Evolutionary conservation across 1,140 invertebrate species (phyloP), one percentile per base, ranked within the genome.

Genomic region (Drosophila triauraria): DNA sequence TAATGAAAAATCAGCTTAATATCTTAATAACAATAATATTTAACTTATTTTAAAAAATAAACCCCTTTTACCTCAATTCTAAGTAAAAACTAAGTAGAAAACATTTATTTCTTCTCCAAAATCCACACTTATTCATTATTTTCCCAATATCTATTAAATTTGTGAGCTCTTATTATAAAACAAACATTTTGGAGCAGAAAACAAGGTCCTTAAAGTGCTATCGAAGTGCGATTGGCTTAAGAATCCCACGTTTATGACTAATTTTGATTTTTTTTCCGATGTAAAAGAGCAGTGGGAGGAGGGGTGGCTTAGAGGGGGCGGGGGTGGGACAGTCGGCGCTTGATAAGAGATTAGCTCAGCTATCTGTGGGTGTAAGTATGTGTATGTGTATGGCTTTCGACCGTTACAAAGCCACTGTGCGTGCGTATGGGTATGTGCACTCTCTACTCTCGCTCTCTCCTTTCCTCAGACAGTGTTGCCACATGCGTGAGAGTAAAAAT

Each of bases 321-420:
- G 60, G 20, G 20, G 32, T 50, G 59, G 44, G 20, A 51, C 7
- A 51, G 46, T 65, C 46, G 60, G 58, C 54, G 67, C 67, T 75
- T 87, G 83, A 87, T 87, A 87, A 88, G 80, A 88, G 84, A 88
- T 87, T 88, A 87, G 77, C 76, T 68, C 61, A 65, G 61, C 44
- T 60, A 48, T 67, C 53, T 60, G 46, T 65, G 30, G 47, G 30
- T 25, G 17, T 20, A 30, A 44, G 59, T 27, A 47, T 67, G 35
- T 68, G 58, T 17, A 17, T 48, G 54, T 43, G 64, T 78, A 50
- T 62, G 80, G 20, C 48, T 61, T 53, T 61, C n/a, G 51, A 48
- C 62, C 32, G 17, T 56, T 57, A 25, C 61, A 25, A 50, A 62
- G 42, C 63, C 57, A 15, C 38, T 53, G 56, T 47, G 54, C 42